phyloP scores from a whole-genome alignment of 2,113 vertebrate species.

The Agapornis roseicollis region DNA sequence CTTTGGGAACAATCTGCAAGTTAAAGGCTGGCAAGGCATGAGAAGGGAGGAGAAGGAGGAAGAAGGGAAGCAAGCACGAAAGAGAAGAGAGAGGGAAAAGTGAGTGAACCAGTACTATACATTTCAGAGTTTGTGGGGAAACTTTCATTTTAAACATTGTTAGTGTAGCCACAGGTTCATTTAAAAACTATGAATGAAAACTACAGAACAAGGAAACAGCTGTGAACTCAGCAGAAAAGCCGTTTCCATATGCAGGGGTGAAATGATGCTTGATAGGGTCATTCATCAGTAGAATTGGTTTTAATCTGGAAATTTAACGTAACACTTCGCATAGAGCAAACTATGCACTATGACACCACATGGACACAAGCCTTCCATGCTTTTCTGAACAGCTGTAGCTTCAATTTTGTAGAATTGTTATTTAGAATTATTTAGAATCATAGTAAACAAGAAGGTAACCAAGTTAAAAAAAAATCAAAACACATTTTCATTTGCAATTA shows the following conservation, averaged over 20 bases:
- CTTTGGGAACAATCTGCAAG: neutral
- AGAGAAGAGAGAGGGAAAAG: neutral
- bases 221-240: neutral
- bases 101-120: neutral
- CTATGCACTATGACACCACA: neutral
- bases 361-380: neutral
- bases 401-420: neutral
- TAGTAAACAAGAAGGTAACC: neutral
- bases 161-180: neutral
- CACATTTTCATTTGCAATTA: neutral
- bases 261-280: neutral
- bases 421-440: neutral
- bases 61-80: neutral
- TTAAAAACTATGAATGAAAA: neutral
- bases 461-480: neutral
- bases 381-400: neutral
- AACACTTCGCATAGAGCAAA: neutral
- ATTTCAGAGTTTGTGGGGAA: neutral
- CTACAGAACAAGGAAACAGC: neutral
- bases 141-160: neutral
- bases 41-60: neutral
- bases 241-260: rapidly evolving
- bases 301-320: neutral
- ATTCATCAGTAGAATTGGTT: neutral
- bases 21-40: neutral